Evolutionary conservation across 2,113 vertebrate genomes (phyloP).

Genomic region (Nothocercus julius): DNA sequence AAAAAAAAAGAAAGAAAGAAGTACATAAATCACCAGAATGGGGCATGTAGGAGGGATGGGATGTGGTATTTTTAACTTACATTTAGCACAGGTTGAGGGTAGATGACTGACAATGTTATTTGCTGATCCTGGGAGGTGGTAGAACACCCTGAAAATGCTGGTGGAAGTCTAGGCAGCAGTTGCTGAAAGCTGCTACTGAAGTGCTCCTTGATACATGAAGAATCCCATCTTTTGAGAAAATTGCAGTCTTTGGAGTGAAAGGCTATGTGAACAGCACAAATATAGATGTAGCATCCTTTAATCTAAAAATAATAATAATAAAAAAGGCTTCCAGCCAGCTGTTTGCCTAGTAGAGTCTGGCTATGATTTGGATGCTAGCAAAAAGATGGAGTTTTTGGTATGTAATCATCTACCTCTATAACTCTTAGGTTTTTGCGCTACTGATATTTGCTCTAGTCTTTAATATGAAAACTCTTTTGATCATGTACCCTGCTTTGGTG

Average conservation of each 20-base stretch:
- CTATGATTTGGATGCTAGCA: neutral
- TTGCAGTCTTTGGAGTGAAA: neutral
- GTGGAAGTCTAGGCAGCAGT: neutral
- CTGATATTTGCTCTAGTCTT: neutral
- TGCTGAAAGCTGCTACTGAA: neutral
- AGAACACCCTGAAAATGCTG: neutral
- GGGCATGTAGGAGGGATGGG: neutral
- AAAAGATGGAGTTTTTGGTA: neutral
- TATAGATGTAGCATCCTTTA: neutral
- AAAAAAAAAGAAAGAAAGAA: neutral
- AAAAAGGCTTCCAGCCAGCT: neutral
- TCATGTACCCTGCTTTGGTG: neutral
- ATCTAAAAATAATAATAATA: neutral
- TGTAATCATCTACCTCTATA: neutral
- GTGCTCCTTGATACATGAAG: neutral
- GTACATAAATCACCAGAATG: neutral
- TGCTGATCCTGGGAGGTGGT: neutral
- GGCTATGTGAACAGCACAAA: neutral
- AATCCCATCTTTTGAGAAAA: neutral
- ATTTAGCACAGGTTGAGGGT: neutral
- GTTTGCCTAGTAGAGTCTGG: neutral
- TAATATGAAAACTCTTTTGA: conserved; percentile 3
- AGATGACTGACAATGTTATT: neutral
- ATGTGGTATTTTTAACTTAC: neutral
- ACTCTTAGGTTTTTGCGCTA: neutral